Conservation (phyloP, 2,888 invertebrate genomes). For the Pterostichus madidus region DNA sequence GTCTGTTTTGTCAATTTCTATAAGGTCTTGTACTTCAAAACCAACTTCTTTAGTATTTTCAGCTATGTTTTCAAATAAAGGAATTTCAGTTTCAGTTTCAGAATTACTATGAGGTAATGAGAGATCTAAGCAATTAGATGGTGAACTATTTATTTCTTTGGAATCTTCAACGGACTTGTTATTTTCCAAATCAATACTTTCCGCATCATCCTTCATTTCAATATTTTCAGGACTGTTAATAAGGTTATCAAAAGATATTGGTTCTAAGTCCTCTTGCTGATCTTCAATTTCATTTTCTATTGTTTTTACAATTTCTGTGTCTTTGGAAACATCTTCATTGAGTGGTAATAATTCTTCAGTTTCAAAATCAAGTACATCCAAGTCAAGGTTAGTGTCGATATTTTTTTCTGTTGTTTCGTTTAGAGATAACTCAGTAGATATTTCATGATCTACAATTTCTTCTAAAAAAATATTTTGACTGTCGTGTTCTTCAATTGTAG, state of each 20-base stretch:
- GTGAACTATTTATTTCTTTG: neutral
- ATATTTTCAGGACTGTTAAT: conserved; percentile 38
- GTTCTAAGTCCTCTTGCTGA: neutral
- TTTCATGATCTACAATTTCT: neutral
- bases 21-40: neutral
- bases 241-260: conserved; percentile 31
- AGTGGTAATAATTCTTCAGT: neutral
- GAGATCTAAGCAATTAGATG: neutral
- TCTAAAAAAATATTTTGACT: conserved; percentile 2
- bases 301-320: neutral
- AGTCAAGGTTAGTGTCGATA: neutral
- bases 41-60: conserved; percentile 1
- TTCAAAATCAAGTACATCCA: conserved; percentile 10
- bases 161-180: neutral
- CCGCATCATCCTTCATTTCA: conserved; percentile 35
- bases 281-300: conserved; percentile 14
- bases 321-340: neutral
- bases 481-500: neutral
- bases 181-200: neutral
- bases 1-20: neutral
- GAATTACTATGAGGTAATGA: neutral
- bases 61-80: neutral
- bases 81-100: neutral
- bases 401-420: conserved; percentile 18
- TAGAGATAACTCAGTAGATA: neutral